These are phyloP conservation scores for Littorina saxatilis DNA, from an alignment of 1,140 invertebrate species.

Conservation along the genomic window DNA sequence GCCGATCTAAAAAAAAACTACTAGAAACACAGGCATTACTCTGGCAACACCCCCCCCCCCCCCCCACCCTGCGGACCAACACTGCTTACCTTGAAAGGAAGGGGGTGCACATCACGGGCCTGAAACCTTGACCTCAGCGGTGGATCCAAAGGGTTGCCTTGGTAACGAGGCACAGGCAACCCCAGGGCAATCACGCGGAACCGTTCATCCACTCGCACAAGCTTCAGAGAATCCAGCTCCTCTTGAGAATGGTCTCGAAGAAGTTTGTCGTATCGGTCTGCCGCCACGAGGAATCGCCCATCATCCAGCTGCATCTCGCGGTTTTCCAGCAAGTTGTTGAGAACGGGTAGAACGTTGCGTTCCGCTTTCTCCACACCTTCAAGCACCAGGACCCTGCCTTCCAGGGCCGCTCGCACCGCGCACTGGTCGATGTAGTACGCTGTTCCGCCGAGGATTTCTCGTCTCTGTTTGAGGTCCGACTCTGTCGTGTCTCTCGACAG, in stretches of 20 bases:
- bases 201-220: slow-evolving; percentile 87
- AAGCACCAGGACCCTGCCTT: slow-evolving; percentile 93
- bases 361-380: slow-evolving; percentile 99
- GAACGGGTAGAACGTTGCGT: slow-evolving; percentile 94
- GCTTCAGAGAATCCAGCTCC: slow-evolving; percentile 89
- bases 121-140: slow-evolving; percentile 96
- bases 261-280: slow-evolving; percentile 92
- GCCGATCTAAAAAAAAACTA: too few species aligned
- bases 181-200: slow-evolving; percentile 82
- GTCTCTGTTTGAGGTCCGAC: slow-evolving; percentile 95
- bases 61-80: too few species aligned
- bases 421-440: slow-evolving; percentile 97
- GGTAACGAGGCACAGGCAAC: slow-evolving; percentile 75
- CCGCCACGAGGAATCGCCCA: slow-evolving; percentile 93
- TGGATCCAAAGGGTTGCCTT: slow-evolving; percentile 95
- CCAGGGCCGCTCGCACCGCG: slow-evolving; percentile 91
- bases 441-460: slow-evolving; percentile 91
- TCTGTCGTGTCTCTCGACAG: slow-evolving; percentile 97
- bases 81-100: slow-evolving; percentile 71
- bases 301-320: slow-evolving; percentile 99
- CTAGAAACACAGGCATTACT: too few species aligned
- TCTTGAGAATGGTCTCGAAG: slow-evolving; percentile 86
- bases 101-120: slow-evolving; percentile 85
- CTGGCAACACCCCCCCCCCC: too few species aligned
- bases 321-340: slow-evolving; percentile 99